Evolutionary conservation across 2,797 vertebrate species (phyloP).

Genomic region (Cyprinodon diabolis): DNA sequence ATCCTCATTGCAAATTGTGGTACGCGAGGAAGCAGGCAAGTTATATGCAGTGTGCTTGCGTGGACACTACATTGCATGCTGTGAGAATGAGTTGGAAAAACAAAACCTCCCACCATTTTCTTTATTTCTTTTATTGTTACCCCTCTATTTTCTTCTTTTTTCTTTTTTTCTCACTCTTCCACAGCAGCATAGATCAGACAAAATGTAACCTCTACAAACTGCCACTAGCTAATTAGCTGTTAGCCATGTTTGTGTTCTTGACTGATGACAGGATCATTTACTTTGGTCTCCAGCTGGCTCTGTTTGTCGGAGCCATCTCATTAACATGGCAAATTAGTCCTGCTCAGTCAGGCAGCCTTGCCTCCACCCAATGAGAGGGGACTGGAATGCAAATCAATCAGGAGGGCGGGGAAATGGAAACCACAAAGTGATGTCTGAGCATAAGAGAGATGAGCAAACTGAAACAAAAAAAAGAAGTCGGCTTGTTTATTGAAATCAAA

Average conservation of each 20-base stretch:
- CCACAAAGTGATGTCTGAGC: constrained; percentile 39
- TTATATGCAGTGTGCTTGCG: constrained; percentile 33
- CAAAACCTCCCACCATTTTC: constrained; percentile 21
- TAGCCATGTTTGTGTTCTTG: constrained; percentile 91
- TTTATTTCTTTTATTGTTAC: constrained; percentile 36
- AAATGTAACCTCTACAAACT: constrained; percentile 96
- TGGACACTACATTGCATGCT: constrained; percentile 11
- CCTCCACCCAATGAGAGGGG: constrained; percentile 93
- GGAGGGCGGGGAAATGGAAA: constrained; percentile 83
- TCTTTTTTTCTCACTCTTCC: constrained; percentile 67
- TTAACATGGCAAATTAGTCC: constrained; percentile 97
- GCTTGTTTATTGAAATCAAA: constrained; percentile 37
- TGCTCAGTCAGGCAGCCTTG: constrained; percentile 94
- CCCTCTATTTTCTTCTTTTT: constrained; percentile 73
- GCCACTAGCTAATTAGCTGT: constrained; percentile 96
- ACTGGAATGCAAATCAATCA: constrained; percentile 96
- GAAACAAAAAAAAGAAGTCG: background rate
- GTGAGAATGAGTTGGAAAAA: constrained; percentile 46
- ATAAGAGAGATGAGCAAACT: constrained; percentile 26
- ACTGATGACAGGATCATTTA: constrained; percentile 99
- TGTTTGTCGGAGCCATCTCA: constrained; percentile 95
- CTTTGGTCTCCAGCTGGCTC: constrained; percentile 98
- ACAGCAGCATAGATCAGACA: constrained; percentile 89
- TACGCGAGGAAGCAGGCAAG: constrained; percentile 35
- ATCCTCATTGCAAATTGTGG: constrained; percentile 45